Evolutionary conservation across 2,113 vertebrate genomes (phyloP), one percentile per base, ranked within the genome.

Genomic region (Scomber colias): DNA sequence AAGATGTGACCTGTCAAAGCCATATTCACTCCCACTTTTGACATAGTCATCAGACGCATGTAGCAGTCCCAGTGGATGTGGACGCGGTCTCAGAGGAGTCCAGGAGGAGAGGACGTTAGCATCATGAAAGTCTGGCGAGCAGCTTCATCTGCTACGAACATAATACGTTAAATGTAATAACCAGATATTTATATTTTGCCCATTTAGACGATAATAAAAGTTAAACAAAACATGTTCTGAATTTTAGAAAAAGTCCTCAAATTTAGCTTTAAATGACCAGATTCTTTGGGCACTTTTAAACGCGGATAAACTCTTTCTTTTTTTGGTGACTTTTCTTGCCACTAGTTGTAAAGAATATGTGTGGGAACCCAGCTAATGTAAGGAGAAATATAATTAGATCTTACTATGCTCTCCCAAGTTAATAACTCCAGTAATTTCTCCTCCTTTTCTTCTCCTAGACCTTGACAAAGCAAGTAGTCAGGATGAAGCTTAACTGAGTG

Each of bases 361-460:
- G 10, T 15, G 35, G 15, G 15, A 14, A 9, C 19, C 21, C 2
- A 1, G 14, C 24, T 24, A 17, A 13, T 8, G 1, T 17, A 30
- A 27, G 8, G 7, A 45, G 53, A 40, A 7, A 40, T 9, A 40
- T 40, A 40, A 40, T 35, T 9, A 40, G 2, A 40, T 9, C 24
- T 27, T 27, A 27, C 24, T 27, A 27, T 27, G 24, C 24, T 27
- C 24, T 27, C 24, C 24, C 31, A 35, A 11, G 7, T 15, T 30
- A 27, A 54, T 17, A 10, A 31, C 13, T 73, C 16, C 67, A 59
- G 27, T 65, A 45, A 50, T 49, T 66, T 70, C 61, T 83, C 77
- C 86, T 84, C 81, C 87, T 62, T 57, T 9, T 60, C 69, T 89
- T 79, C 85, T 89, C 85, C 69, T 51, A 64, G 80, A 78, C 76